Base-by-base conservation (phyloP, 2,797 vertebrate species). In the Ceyx erithaca region DNA sequence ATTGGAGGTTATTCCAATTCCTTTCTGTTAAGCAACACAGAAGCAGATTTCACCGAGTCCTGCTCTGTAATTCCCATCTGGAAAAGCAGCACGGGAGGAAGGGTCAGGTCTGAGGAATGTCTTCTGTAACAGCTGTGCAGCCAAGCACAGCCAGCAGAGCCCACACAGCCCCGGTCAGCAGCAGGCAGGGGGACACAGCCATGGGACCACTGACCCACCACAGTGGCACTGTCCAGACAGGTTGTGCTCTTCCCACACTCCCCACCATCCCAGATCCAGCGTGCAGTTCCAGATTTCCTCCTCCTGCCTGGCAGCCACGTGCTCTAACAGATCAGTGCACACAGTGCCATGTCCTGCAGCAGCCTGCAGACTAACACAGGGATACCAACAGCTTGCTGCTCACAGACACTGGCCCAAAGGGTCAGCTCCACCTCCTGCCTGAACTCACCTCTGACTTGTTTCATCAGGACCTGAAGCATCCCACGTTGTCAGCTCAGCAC, bases 21-120 rank as follows among this genome's bases (percentile, higher is more conserved):
- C 95, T 93, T 98, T 97, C 97, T 98, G 73, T 97, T 98, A 97
- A 98, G 98, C 98, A 98, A 98, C 97, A 97, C 96, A 98, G 97
- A 98, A 99, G 98, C 98, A 99, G 99, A 99, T 99, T 99, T 99
- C 97, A 97, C 96, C 96, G 97, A 98, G 98, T 96, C 98, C 97
- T 96, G 62, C 94, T 91, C 76, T 92, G 77, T 96, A 97, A 97
- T 97, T 98, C 97, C 96, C 97, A 97, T 97, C 97, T 98, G 98
- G 95, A 97, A 96, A 95, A 97, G 80, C 91, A 92, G 89, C 95
- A 68, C 93, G 95, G 72, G 64, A 87, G 61, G 90, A 96, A 96
- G 14, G 90, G 96, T 97, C 85, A 95, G 94, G 97, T 96, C 96
- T 92, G 95, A 96, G 93, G 94, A 91, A 94, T 93, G 96, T 89